Base-by-base conservation (phyloP, 2,888 invertebrate species). In the Rhagonycha lutea region DNA sequence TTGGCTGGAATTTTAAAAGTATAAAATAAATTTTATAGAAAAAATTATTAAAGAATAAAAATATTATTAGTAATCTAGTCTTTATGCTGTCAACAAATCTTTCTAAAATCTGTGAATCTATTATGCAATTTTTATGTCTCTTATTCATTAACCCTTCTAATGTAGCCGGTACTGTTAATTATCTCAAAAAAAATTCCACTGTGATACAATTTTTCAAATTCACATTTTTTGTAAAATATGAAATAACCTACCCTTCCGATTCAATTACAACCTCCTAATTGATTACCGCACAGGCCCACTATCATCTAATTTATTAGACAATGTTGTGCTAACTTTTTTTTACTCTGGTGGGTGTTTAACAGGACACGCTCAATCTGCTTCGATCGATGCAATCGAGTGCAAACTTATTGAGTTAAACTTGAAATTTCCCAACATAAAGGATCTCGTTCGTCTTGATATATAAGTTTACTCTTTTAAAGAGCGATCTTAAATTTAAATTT, bases 351-450 rank as follows among this genome's bases (percentile, higher is more conserved):
- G n/a, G 18, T 26, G 26, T 65, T 26, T 24, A 65, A 65, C 24
- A 65, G 63, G 63, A 65, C 26, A 65, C 24, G 63, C 63, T 65
- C 63, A 65, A 65, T 65, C 63, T 65, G 26, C 26, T 65, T 26
- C 63, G 63, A 65, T 26, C 63, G 63, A 26, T 65, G 8, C 63
- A 65, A 65, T 65, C 63, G 63, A 65, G 63, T 65, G 63, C 63
- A 65, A 65, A 65, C 63, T 65, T 65, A 65, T 65, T 11, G 63
- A 65, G 63, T 65, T 65, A 65, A 65, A 65, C 23, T 65, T 65
- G 63, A 65, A 65, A 24, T 65, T 65, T 65, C 26, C 47, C 26
- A 65, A 26, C 63, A 65, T 24, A 65, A 65, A 65, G n/a, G 63
- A 65, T 65, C 26, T 65, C 63, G 14, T 18, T 24, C 26, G 14